Percentiles rank a stretch among this genome's conserved stretches.
Conservation (phyloP, 2,797 vertebrate species). For the Coregonus ussuriensis region DNA sequence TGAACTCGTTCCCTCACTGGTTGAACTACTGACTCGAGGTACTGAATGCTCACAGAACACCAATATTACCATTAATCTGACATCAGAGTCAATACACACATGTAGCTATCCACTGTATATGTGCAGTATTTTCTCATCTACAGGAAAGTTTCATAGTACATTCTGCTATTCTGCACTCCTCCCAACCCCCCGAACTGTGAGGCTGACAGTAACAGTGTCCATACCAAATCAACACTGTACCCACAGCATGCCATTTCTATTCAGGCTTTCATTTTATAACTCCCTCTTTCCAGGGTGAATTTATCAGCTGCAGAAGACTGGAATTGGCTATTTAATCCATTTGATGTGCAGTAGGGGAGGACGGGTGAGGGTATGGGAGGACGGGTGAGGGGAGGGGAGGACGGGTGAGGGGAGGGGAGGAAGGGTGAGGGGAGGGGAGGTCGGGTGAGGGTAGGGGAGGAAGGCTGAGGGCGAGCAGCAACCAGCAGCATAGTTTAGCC, state of each 20-base stretch:
- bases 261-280: slow-evolving; percentile 6
- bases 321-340: slow-evolving; percentile 1
- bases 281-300: not conserved
- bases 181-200: not conserved
- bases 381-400: not conserved
- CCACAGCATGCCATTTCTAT: not conserved
- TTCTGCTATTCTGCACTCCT: not conserved
- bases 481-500: not conserved
- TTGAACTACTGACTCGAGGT: slow-evolving; percentile 16
- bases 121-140: not conserved
- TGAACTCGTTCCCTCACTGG: slow-evolving; percentile 9
- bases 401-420: too few species aligned
- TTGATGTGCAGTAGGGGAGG: not conserved
- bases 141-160: not conserved
- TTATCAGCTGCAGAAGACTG: not conserved
- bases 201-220: not conserved
- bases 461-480: not conserved
- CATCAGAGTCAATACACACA: slow-evolving; percentile 30
- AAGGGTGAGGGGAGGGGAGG: too few species aligned
- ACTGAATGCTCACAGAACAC: slow-evolving; percentile 18
- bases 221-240: slow-evolving; percentile 8
- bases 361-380: not conserved
- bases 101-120: not conserved
- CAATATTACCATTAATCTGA: slow-evolving; percentile 44
- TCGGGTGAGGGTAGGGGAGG: too few species aligned